Base-by-base conservation (phyloP, 1,140 invertebrate species). In the Gryllus bimaculatus region DNA sequence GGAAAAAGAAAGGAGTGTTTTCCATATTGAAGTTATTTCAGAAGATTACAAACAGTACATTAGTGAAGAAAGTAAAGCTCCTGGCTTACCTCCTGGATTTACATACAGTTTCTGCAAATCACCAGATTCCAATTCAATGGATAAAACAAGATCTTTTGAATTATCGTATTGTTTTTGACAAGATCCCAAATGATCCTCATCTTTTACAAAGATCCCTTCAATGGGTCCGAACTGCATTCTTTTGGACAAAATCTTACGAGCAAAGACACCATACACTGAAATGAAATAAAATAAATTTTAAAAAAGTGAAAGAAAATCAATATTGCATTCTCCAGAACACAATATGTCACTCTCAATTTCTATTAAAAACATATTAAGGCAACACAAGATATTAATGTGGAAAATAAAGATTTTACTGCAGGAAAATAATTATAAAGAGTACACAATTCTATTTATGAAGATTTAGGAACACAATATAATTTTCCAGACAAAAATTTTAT, bases 151-250 rank as follows among this genome's bases (percentile, higher is more conserved):
- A 66, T 66, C 18, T 66, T 66, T 66, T 18, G 10, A 10, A 66
- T 66, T 18, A 13, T 66, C 10, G 7, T 66, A 7, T 66, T 18
- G 10, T 66, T 66, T 10, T 10, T 13, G 2, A 10, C 10, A 18
- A 10, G 18, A 1, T 10, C 18, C 54, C 10, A 10, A 13, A 13
- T 66, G 10, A 66, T 66, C 54, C 10, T 13, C 73, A 12, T 26
- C 26, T 20, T 75, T 49, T n/a, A 75, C 84, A 73, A 92, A 81
- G 78, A 92, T 86, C 12, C 92, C 93, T 84, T 94, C 91, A 80
- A 94, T 88, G 6, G 93, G 93, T 13, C 93, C 93, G 88, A 95
- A 95, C 83, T 93, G 91, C 0, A 92, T 93, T 77, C 89, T 85
- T 81, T 89, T 90, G 47, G 90, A 89, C 80, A 95, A 92, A 39